phyloP scores from a whole-genome alignment of 2,888 invertebrate genomes.

The Drosophila paracracens region DNA sequence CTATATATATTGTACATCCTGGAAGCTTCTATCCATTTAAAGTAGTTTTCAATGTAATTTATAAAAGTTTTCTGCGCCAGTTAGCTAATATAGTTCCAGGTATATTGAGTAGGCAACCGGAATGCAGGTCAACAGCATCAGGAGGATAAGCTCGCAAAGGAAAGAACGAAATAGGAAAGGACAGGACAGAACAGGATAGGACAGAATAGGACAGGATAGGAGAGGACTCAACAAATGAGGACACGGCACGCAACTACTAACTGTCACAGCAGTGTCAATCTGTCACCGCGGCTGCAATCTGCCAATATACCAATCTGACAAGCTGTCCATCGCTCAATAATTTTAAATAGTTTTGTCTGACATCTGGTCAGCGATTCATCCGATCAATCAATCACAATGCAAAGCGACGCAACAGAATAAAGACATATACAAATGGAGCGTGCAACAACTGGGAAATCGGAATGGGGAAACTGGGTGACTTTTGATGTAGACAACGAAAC shows the following conservation, averaged over 20 bases:
- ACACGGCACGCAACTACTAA: constrained; percentile 9
- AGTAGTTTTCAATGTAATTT: constrained; percentile 33
- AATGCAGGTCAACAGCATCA: constrained; percentile 8
- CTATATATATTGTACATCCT: not conserved
- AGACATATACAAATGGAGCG: constrained; percentile 46
- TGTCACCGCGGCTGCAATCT: constrained; percentile 21
- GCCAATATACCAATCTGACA: constrained; percentile 24
- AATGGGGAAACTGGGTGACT: not conserved
- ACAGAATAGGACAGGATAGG: not conserved
- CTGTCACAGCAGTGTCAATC: constrained; percentile 39
- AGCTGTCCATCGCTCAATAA: constrained; percentile 29
- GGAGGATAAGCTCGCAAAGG: not conserved
- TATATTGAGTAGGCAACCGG: constrained; percentile 42
- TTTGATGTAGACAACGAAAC: not conserved
- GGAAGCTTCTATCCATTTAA: constrained; percentile 3
- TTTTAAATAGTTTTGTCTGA: constrained; percentile 32
- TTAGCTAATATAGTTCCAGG: constrained; percentile 18
- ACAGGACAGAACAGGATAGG: not conserved
- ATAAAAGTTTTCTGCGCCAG: constrained; percentile 37
- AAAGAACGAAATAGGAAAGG: not conserved
- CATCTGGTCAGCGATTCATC: constrained; percentile 54
- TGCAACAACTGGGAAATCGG: not conserved
- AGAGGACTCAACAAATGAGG: not conserved
- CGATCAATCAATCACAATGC: constrained; percentile 50
- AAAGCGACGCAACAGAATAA: constrained; percentile 33